Evolutionary conservation across 2,113 vertebrate species (phyloP), one percentile per base, ranked within the genome.

Genomic region (Copsychus sechellarum): DNA sequence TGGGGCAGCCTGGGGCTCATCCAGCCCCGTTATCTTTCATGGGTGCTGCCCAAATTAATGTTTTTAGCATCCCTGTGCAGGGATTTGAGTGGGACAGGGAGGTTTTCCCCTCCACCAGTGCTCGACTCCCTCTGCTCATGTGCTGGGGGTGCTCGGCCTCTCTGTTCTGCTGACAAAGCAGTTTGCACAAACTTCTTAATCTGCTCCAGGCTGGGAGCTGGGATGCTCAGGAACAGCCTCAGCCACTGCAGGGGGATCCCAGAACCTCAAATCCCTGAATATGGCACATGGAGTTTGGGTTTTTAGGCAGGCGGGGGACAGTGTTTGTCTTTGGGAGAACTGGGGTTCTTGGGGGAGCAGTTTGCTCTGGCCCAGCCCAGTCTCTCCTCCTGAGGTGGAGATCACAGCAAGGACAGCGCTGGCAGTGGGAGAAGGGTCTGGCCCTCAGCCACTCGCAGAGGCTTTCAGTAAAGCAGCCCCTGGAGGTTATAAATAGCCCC

Each of bases 401-500:
- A 88, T 78, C 88, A 56, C 0, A 0, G 67, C 83, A 91, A 93
- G 92, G 92, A 70, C 19, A 0, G 31, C 2, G 51, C 71, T 16
- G 74, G 14, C 74, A 50, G 58, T 21, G 67, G 81, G 77, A 88
- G 88, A 34, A 62, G 92, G 29, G 25, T 45, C 67, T 92, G 88
- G 69, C 85, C 85, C 82, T 64, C 28, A 7, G 91, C 94, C 81
- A 54, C 79, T 40, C 33, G 18, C 90, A 78, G 81, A 43, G 85
- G 17, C 82, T 96, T 93, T 88, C 85, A 92, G 93, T 40, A 73
- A 83, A 93, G 95, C 93, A 70, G 79, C 60, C 90, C 91, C 58
- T 12, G 71, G 81, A 77, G 85, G 88, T 93, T 96, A 96, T 96
- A 97, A 96, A 96, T 94, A 97, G 60, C 58, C 85, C 96, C 94